A percentile compares a stretch with the other conserved stretches of the same genome.
Evolutionary conservation across 2,113 vertebrate genomes (phyloP).

Genomic region (Zosterops japonicus): DNA sequence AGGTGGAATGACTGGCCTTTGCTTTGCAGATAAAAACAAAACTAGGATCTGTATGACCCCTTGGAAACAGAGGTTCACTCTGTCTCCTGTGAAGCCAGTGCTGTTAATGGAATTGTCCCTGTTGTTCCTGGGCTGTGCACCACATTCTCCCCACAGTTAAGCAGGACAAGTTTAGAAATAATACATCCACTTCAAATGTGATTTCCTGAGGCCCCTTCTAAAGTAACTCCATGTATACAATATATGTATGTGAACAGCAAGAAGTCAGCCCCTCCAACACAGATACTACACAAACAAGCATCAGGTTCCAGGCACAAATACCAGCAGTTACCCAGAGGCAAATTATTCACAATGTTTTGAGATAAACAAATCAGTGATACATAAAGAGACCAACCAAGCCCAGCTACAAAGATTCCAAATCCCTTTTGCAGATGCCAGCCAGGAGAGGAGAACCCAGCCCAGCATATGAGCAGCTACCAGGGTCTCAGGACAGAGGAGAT

Average conservation of each 20-base stretch:
- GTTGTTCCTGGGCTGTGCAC: rapidly evolving
- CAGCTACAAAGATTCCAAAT: not conserved
- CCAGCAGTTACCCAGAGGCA: not conserved
- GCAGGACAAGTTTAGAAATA: not conserved
- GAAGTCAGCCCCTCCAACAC: not conserved
- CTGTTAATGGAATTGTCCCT: not conserved
- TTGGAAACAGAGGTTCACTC: not conserved
- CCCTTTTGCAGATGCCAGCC: not conserved
- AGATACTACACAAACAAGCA: not conserved
- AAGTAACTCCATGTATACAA: not conserved
- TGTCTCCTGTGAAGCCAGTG: not conserved
- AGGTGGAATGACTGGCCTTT: not conserved
- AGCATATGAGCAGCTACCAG: rapidly evolving
- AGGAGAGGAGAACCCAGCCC: not conserved
- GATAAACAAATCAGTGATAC: not conserved
- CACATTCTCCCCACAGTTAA: not conserved
- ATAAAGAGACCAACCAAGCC: not conserved
- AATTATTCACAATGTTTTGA: not conserved
- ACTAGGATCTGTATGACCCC: not conserved
- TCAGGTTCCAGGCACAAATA: not conserved
- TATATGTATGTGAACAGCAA: not conserved
- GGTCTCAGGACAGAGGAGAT: not conserved
- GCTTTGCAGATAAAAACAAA: not conserved
- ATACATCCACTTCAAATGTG: not conserved
- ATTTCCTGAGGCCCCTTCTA: not conserved